Evolutionary conservation across 2,797 vertebrate genomes (phyloP), one percentile per base, ranked within the genome.

Genomic region (Mareca strepera): DNA sequence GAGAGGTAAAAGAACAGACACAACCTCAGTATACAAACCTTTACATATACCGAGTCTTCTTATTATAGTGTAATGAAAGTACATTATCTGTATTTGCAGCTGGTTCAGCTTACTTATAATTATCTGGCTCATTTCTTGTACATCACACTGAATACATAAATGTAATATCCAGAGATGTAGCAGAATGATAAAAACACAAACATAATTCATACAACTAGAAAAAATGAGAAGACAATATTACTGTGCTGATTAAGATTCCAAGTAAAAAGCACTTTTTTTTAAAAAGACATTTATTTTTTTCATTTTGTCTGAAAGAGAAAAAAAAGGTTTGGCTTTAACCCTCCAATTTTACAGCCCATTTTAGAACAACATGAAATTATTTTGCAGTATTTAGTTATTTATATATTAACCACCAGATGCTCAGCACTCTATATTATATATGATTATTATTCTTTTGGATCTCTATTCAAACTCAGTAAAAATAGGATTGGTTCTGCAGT

Each of bases 81-180:
- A 75, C 63, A 52, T 93, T 91, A 92, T 92, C 76, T 94, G 31
- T 59, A 78, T 89, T 88, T 95, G 90, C 85, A 94, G 94, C 77
- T 95, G 94, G 80, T 94, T 92, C 87, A 66, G 70, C 59, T 95
- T 88, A 79, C 59, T 80, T 1, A 1, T 78, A 86, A 95, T 97
- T 95, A 92, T 56, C 85, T 90, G 52, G 46, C 82, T 95, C 87
- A 91, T 94, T 94, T 94, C 77, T 86, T 60, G 50, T 70, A 83
- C 82, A 75, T 87, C 67, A 66, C n/a, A 41, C n/a, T 73, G 84
- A 67, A 93, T 73, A 70, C 15, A 89, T 56, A 82, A 90, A 74
- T 76, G 35, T 60, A 93, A 87, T 60, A 90, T 44, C 56, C 72
- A 94, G 80, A 86, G 70, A 90, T 76, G 31, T 8, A 62, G 18